Conservation (phyloP, 2,888 invertebrate species). For the Diaprepes abbreviatus region DNA sequence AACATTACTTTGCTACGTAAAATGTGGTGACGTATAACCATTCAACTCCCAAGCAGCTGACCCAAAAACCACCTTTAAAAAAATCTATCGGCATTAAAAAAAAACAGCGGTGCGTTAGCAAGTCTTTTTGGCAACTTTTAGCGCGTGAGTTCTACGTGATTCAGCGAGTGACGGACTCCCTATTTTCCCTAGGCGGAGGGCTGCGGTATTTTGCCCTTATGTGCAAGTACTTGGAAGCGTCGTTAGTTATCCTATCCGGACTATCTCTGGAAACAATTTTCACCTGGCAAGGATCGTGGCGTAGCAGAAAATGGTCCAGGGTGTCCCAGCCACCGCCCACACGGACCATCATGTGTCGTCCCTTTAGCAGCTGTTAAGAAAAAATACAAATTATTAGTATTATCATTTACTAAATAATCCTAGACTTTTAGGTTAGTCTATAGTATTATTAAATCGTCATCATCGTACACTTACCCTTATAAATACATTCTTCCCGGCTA, state of each 20-base stretch:
- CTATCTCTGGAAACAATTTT: slow-evolving; percentile 64
- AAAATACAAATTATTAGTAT: too few relatives aligned
- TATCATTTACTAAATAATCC: too few relatives aligned
- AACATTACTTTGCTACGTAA: too few relatives aligned
- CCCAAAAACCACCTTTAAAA: background rate
- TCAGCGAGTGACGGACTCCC: slow-evolving; percentile 68
- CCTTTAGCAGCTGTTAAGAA: slow-evolving; percentile 82
- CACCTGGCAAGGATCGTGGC: slow-evolving; percentile 90
- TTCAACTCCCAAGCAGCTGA: too few relatives aligned
- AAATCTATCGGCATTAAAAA: background rate
- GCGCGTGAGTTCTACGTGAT: slow-evolving; percentile 8
- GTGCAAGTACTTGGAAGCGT: slow-evolving; percentile 72
- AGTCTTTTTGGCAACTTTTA: slow-evolving; percentile 17
- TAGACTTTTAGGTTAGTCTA: too few relatives aligned
- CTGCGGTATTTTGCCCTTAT: slow-evolving; percentile 82
- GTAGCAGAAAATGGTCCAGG: slow-evolving; percentile 89
- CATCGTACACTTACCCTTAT: slow-evolving; percentile 79
- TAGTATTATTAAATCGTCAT: too few relatives aligned
- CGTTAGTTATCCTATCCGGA: slow-evolving; percentile 58
- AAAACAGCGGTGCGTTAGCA: background rate
- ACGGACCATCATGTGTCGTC: slow-evolving; percentile 95
- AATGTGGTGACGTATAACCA: too few relatives aligned
- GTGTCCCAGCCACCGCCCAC: slow-evolving; percentile 94
- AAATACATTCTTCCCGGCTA: slow-evolving; percentile 89
- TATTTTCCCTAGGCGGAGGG: slow-evolving; percentile 72